Evolutionary conservation across 2,888 invertebrate species (phyloP), one percentile per base, ranked within the genome.

Genomic region (Deladenus siricidicola): DNA sequence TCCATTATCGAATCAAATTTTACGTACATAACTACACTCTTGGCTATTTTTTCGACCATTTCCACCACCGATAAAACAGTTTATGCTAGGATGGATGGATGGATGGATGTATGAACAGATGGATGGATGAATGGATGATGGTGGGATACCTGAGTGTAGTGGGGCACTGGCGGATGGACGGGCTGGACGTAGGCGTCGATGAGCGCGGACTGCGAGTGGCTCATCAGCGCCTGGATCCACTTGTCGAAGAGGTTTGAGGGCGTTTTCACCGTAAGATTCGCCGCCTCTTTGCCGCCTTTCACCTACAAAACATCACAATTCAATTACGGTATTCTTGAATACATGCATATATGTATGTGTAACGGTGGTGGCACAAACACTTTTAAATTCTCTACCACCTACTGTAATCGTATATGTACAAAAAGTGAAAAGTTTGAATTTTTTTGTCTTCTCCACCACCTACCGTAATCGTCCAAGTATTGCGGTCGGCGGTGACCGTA

Each of bases 171-270:
- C 72, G 77, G 56, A 17, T 72, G 78, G 42, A 80, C 78, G 14
- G 84, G 84, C 63, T 81, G 80, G 8, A 83, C 80, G 70, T 82
- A 84, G n/a, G 80, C 81, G 64, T 81, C 80, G 56, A 79, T 75
- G 29, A 79, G 75, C 64, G 79, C 78, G 56, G 81, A 83, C 3
- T 78, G 79, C 3, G 81, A 81, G 70, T 84, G 84, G 4, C 83
- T 83, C 56, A 81, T 79, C 49, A 85, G 76, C 0, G 84, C 82
- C 63, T 80, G 74, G 58, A 80, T 78, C 85, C 85, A 85, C 58
- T 78, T 78, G 51, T 78, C 77, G 60, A 77, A 71, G 3, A 76
- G 61, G 24, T 69, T 64, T 4, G 74, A 71, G 8, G 77, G 76
- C 54, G 68, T 70, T 55, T 71, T 69, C 47, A 58, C 70, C 56